phyloP scores from a whole-genome alignment of 2,797 vertebrate species.

The Martes flavigula region DNA sequence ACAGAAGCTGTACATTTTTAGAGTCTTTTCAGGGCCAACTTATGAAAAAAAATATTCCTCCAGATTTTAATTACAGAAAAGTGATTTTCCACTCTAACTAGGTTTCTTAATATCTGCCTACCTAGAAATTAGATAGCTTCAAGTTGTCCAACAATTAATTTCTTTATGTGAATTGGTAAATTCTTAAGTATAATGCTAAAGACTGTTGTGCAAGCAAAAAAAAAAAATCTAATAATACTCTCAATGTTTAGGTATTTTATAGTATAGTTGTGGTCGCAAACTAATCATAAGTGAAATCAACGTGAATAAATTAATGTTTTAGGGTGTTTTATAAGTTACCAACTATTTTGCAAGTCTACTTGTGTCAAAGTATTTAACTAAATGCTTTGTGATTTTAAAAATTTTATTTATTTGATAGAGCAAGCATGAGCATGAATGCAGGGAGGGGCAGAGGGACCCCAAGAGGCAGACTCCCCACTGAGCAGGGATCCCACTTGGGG shows the following conservation, averaged over 20 bases:
- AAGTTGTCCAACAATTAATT: background rate
- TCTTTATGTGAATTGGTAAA: background rate
- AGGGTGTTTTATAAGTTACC: background rate
- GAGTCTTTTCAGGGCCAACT: background rate
- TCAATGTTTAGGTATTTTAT: constrained; percentile 2
- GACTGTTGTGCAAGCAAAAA: background rate
- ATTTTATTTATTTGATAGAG: background rate
- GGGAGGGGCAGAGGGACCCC: background rate
- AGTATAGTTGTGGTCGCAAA: background rate
- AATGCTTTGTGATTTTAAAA: background rate
- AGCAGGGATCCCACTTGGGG: background rate
- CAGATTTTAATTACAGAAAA: background rate
- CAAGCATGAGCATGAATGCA: background rate
- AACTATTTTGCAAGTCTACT: background rate
- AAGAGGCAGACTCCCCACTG: background rate
- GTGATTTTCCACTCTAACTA: background rate
- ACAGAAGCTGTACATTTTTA: background rate
- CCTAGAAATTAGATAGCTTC: background rate
- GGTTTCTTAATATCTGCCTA: background rate
- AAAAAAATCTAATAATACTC: background rate
- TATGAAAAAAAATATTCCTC: constrained; percentile 4
- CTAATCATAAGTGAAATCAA: background rate
- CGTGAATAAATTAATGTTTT: background rate
- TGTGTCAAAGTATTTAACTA: background rate
- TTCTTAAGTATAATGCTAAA: background rate